A percentile compares a stretch with the other conserved stretches of the same genome.
Evolutionary conservation across 2,888 invertebrate genomes (phyloP).

Genomic region (Aquatica leii): DNA sequence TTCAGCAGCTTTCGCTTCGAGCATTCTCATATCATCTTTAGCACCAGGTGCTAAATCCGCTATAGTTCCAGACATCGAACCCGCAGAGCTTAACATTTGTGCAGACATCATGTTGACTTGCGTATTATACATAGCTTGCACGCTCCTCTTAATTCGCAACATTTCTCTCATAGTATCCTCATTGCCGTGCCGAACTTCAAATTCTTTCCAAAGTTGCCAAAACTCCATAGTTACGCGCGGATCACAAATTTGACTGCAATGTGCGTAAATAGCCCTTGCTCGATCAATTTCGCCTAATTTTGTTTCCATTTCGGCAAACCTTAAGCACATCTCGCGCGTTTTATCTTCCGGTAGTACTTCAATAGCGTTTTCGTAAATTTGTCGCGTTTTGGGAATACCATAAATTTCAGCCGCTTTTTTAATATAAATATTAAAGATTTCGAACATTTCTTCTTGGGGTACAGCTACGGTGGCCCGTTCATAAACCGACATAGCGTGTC

Average conservation of each 20-base stretch:
- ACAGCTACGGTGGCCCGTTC: constrained; percentile 95
- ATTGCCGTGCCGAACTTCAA: constrained; percentile 98
- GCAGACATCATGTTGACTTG: constrained; percentile 99
- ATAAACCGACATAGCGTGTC: constrained; percentile 99
- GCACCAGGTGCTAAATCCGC: constrained; percentile 79
- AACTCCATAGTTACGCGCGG: constrained; percentile 94
- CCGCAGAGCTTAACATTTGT: constrained; percentile 87
- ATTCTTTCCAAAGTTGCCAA: constrained; percentile 99
- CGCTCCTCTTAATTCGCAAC: constrained; percentile 96
- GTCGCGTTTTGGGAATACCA: constrained; percentile 94
- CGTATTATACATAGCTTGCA: constrained; percentile 98
- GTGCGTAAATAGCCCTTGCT: constrained; percentile 95
- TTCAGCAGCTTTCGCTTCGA: constrained; percentile 85
- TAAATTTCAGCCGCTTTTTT: constrained; percentile 98
- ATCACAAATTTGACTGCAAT: constrained; percentile 99
- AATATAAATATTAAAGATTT: constrained; percentile 98
- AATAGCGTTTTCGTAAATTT: constrained; percentile 98
- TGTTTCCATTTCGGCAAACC: constrained; percentile 98
- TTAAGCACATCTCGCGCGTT: constrained; percentile 93
- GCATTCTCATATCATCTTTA: constrained; percentile 87
- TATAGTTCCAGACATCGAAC: constrained; percentile 71
- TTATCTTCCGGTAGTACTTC: constrained; percentile 90
- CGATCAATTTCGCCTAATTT: constrained; percentile 98
- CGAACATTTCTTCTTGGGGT: constrained; percentile 91
- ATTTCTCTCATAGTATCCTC: constrained; percentile 99